These are phyloP conservation scores for Osmoderma eremita DNA, from an alignment of 2,888 invertebrate genomes.

Conservation along the genomic window DNA sequence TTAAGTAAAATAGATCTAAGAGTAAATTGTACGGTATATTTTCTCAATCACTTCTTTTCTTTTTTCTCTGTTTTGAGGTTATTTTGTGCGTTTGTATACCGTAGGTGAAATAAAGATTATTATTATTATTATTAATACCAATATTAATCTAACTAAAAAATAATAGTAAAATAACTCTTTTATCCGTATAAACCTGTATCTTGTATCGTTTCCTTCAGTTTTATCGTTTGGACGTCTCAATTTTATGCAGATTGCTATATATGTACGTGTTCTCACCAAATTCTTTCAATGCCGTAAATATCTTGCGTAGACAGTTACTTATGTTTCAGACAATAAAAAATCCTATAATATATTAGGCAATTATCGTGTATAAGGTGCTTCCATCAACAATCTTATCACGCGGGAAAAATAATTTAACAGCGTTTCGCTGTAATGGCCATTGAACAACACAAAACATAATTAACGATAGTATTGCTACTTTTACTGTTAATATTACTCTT, in stretches of 20 bases:
- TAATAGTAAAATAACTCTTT: too few relatives aligned
- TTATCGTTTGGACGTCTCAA: not conserved
- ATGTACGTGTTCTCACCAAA: not conserved
- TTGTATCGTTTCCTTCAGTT: not conserved
- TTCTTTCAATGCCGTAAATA: not conserved
- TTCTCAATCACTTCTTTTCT: too few relatives aligned
- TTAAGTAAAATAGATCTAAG: too few relatives aligned
- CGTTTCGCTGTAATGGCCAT: not conserved
- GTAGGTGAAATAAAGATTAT: too few relatives aligned
- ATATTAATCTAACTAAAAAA: not conserved
- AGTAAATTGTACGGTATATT: too few relatives aligned
- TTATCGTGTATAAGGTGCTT: not conserved
- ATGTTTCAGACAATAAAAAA: conserved; percentile 2
- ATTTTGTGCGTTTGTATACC: too few relatives aligned
- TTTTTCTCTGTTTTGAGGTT: too few relatives aligned
- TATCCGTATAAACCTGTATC: too few relatives aligned
- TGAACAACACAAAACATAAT: not conserved
- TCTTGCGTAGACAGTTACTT: not conserved
- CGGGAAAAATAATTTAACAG: conserved; percentile 4
- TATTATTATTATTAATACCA: too few relatives aligned
- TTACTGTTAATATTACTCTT: conserved; percentile 4
- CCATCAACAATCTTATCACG: conserved; percentile 1
- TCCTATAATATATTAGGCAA: not conserved
- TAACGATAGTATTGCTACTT: conserved; percentile 3
- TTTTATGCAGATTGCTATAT: not conserved